phyloP scores from a whole-genome alignment of 2,113 vertebrate genomes.

The Plecturocebus donacophilus region DNA sequence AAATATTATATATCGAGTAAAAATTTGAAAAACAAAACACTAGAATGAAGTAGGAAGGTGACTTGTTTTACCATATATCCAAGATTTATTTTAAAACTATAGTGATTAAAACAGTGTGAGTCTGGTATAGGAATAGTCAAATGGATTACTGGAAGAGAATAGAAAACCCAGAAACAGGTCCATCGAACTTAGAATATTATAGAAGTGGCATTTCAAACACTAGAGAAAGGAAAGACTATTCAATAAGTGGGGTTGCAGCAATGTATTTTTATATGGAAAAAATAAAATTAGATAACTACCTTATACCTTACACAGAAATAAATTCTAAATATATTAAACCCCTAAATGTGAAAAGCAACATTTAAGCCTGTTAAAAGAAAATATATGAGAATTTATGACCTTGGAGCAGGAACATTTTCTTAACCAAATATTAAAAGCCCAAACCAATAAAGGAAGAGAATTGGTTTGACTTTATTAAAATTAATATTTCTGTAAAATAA shows the following conservation, averaged over 20 bases:
- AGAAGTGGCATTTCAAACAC: conserved; percentile 1
- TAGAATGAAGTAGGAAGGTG: not conserved
- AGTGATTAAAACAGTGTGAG: not conserved
- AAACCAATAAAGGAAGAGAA: conserved; percentile 26
- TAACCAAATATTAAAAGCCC: not conserved
- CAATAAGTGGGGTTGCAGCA: not conserved
- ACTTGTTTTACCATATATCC: not conserved
- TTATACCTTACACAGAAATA: not conserved
- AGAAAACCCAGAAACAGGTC: not conserved
- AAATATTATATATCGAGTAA: not conserved
- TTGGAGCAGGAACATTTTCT: not conserved
- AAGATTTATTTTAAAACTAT: conserved; percentile 26
- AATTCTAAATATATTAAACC: not conserved
- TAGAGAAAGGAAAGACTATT: not conserved
- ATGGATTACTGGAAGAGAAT: not conserved
- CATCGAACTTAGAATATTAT: not conserved
- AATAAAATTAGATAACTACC: not conserved
- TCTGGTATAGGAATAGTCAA: not conserved
- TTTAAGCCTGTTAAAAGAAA: not conserved
- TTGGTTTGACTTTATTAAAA: conserved; percentile 25
- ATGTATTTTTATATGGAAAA: conserved; percentile 42
- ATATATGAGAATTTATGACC: not conserved
- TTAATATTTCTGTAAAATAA: not conserved
- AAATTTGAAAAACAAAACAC: not conserved
- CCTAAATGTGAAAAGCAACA: not conserved